Evolutionary conservation across 2,113 vertebrate species (phyloP), one percentile per base, ranked within the genome.

Genomic region (Ceyx margarethae): DNA sequence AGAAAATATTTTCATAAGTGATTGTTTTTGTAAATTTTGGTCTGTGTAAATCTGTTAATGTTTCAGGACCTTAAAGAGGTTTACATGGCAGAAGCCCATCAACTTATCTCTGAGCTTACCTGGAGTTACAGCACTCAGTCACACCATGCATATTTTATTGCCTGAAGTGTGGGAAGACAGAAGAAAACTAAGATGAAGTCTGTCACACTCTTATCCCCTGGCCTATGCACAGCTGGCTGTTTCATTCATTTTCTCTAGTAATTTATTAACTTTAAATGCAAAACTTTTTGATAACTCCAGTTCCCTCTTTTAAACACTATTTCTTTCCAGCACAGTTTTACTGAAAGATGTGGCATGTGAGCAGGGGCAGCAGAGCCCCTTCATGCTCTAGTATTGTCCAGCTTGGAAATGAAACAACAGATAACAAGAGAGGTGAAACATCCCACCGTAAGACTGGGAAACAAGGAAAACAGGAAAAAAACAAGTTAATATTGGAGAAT

Each of bases 51-150:
- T 87, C 81, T 54, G 11, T 23, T 87, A 87, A 62, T 66, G 31
- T 28, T 20, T 80, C 50, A 91, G 58, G 11, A 62, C 4, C 37
- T 46, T 95, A 80, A 87, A 84, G 78, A 92, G 57, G 21, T 85
- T 96, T 93, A 89, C 89, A 85, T 23, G 42, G 40, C 0, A 0
- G 91, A 95, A 95, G 81, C 78, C 13, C 85, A 87, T 89, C 78
- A 81, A 62, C 62, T 95, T 89, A 79, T 93, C 81, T 95, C 76
- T 71, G 58, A 77, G 72, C 28, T 93, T 90, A 62, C 80, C 68
- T 87, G 46, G 72, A 76, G 67, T 60, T 58, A 85, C 2, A 66
- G 33, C 15, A 22, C 66, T 91, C 85, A 40, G 54, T 33, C 75
- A 95, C 64, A 58, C 21, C 31, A 42, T 50, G 31, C 51, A 61